A percentile compares a stretch with the other conserved stretches of the same genome.
Evolutionary conservation across 2,113 vertebrate species (phyloP).

Genomic region (Nannospalax galili): DNA sequence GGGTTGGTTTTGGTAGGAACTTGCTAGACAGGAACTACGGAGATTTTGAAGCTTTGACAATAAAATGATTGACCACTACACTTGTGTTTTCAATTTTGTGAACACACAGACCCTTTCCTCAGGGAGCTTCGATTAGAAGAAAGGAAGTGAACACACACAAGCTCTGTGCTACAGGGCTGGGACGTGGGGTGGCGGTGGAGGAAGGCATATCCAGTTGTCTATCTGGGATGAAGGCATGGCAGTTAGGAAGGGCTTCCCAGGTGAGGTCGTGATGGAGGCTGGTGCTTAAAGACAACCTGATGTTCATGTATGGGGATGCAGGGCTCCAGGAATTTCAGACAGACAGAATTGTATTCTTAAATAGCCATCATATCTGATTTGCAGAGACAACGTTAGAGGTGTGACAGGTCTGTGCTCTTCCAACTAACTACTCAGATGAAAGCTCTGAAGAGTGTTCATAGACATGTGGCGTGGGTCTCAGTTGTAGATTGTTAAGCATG

Average conservation of each 20-base stretch:
- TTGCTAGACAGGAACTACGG: background rate
- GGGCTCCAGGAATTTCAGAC: background rate
- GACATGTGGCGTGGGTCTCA: background rate
- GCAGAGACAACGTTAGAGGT: background rate
- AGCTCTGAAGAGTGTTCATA: background rate
- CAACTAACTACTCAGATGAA: background rate
- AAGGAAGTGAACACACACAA: background rate
- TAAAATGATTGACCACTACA: background rate
- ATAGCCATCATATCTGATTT: background rate
- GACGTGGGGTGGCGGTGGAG: background rate
- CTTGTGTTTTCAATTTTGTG: slow-evolving; percentile 30
- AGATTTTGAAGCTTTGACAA: slow-evolving; percentile 28
- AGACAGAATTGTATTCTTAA: background rate
- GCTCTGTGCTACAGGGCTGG: background rate
- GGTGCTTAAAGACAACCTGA: background rate
- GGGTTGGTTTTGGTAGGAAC: slow-evolving; percentile 6
- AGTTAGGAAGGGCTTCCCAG: background rate
- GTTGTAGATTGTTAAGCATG: background rate
- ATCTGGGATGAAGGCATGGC: background rate
- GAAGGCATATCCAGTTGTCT: background rate
- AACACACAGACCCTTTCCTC: slow-evolving; percentile 20
- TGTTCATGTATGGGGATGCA: background rate
- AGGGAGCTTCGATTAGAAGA: slow-evolving; percentile 18
- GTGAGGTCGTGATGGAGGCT: background rate
- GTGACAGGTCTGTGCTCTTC: background rate